Conservation (phyloP, 1,140 invertebrate genomes). For the Atopsyche davidsoni region DNA sequence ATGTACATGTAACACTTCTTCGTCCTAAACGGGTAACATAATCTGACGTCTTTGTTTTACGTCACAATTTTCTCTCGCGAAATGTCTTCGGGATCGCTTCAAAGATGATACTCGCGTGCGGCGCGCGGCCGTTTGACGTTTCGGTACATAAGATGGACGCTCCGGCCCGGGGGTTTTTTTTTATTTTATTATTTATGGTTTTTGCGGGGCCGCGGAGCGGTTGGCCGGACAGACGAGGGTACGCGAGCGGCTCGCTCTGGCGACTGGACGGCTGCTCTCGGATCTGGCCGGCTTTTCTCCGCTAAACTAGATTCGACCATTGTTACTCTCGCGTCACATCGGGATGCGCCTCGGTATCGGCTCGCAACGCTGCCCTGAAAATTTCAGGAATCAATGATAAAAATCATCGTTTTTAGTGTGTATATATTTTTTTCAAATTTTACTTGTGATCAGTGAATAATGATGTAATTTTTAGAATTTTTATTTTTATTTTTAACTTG, state of each 20-base stretch:
- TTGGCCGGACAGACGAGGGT: not conserved
- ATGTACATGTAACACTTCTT: no score
- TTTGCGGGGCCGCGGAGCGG: not conserved
- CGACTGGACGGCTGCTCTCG: constrained; percentile 21
- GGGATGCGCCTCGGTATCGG: constrained; percentile 16
- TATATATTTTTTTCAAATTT: no score
- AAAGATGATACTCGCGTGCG: not conserved
- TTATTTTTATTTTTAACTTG: no score
- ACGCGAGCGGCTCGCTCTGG: constrained; percentile 7
- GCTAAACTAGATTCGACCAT: constrained; percentile 31
- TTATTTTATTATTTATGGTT: not conserved
- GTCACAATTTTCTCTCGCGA: not conserved
- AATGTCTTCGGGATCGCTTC: not conserved
- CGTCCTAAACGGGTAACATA: not conserved
- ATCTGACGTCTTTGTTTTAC: not conserved
- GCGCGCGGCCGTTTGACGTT: not conserved
- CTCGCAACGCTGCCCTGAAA: not conserved
- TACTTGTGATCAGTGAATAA: no score
- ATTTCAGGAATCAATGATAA: no score
- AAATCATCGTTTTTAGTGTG: no score
- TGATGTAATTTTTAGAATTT: no score
- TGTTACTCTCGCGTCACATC: constrained; percentile 26
- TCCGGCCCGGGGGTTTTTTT: not conserved
- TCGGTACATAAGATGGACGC: not conserved
- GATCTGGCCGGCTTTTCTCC: constrained; percentile 28